Conservation (phyloP, 1,140 invertebrate genomes). For the Drosophila virilis region DNA sequence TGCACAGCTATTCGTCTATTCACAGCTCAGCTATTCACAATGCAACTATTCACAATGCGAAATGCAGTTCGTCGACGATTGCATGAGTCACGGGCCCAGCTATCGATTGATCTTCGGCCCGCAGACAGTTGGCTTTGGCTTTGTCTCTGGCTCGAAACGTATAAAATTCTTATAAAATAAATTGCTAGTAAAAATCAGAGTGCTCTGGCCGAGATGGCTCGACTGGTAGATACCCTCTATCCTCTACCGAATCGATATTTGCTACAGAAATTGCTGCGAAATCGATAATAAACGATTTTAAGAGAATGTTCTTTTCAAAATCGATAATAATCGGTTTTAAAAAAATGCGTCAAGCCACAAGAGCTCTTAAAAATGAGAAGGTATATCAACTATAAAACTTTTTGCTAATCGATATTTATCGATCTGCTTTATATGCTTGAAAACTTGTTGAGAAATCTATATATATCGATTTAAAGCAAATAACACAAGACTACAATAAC, state of each 20-base stretch:
- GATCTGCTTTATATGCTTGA: background rate
- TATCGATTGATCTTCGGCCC: constrained; percentile 8
- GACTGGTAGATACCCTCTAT: background rate
- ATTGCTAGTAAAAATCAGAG: background rate
- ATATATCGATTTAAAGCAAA: too few species aligned
- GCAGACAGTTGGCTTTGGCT: constrained; percentile 1
- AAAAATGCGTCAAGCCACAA: too few species aligned
- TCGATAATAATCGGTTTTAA: too few species aligned
- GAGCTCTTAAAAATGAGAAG: too few species aligned
- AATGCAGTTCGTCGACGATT: background rate
- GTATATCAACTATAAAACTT: too few species aligned
- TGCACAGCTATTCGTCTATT: background rate
- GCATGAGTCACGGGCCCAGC: constrained; percentile 3
- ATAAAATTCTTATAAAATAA: too few species aligned
- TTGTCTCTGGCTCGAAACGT: background rate
- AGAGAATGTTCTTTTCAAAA: too few species aligned
- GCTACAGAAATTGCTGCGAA: too few species aligned
- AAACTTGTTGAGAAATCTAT: too few species aligned
- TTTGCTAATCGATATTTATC: background rate
- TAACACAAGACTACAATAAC: too few species aligned
- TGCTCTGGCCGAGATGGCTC: background rate
- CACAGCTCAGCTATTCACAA: background rate
- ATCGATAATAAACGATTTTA: too few species aligned
- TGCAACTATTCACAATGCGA: background rate
- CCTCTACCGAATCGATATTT: too few species aligned